phyloP scores from a whole-genome alignment of 1,140 invertebrate species.

The Sycophaga agraensis region DNA sequence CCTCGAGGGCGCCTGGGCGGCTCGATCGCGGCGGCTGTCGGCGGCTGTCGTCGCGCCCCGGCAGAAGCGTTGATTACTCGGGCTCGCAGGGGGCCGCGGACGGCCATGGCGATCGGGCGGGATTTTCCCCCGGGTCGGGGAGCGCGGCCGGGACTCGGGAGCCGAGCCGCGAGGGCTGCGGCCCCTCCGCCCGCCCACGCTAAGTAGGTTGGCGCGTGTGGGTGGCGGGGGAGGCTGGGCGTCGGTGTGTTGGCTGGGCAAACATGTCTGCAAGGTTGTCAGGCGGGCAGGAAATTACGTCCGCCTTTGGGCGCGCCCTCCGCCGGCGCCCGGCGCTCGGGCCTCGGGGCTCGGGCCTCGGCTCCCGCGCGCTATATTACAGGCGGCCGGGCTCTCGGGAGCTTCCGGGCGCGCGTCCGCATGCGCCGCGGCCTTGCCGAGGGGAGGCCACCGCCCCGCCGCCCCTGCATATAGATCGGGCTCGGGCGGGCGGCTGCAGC shows the following conservation, averaged over 20 bases:
- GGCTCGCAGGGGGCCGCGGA: too few relatives aligned
- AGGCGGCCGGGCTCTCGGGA: slow-evolving; percentile 22
- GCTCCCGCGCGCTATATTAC: slow-evolving; percentile 20
- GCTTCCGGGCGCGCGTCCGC: slow-evolving; percentile 24
- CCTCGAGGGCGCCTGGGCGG: background rate
- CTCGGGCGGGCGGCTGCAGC: background rate
- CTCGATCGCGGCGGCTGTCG: too few relatives aligned
- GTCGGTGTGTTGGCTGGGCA: slow-evolving; percentile 28
- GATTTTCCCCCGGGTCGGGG: background rate
- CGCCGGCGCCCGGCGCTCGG: too few relatives aligned
- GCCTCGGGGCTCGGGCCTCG: slow-evolving; percentile 23
- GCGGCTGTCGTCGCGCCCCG: too few relatives aligned
- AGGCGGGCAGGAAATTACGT: slow-evolving; percentile 60
- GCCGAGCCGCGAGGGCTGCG: background rate
- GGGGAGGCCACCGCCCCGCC: too few relatives aligned
- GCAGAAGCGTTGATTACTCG: too few relatives aligned
- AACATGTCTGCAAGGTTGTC: slow-evolving; percentile 44
- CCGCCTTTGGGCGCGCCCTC: slow-evolving; percentile 52
- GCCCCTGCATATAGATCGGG: slow-evolving; percentile 14
- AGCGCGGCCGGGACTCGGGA: background rate
- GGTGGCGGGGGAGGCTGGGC: background rate
- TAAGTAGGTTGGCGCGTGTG: slow-evolving; percentile 17
- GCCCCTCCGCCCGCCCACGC: too few relatives aligned
- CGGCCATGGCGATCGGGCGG: too few relatives aligned
- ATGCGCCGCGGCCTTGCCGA: slow-evolving; percentile 33